Conservation (phyloP, 2,113 vertebrate genomes). For the Cynoglossus semilaevis region DNA sequence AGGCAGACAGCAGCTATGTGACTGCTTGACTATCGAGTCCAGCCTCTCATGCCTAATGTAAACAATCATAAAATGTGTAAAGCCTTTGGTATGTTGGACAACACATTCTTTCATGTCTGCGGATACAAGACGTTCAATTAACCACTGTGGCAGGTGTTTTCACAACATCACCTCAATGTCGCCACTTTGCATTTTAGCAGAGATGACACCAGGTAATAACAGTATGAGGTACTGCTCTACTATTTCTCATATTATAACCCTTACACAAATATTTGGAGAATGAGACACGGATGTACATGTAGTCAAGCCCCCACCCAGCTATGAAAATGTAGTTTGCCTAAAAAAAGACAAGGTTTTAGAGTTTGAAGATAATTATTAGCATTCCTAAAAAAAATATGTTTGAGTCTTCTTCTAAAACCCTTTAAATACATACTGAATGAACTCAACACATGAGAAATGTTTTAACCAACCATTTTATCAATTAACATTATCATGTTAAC, state of each 20-base stretch:
- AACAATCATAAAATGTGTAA: not conserved
- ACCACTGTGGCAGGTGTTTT: not conserved
- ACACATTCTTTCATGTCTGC: not conserved
- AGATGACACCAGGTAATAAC: not conserved
- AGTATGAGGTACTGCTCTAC: not conserved
- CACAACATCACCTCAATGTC: not conserved
- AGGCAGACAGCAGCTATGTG: not conserved
- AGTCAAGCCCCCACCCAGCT: too few species aligned
- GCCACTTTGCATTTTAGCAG: not conserved
- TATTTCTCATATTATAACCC: not conserved
- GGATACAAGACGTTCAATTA: not conserved
- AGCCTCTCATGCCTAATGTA: constrained; percentile 2
- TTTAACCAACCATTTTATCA: too few species aligned
- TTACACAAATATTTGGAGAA: not conserved
- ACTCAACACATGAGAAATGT: too few species aligned
- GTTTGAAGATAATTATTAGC: too few species aligned
- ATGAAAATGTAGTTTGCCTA: too few species aligned
- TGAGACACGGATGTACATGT: not conserved
- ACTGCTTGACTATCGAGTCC: not conserved
- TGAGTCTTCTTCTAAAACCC: too few species aligned
- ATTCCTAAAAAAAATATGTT: too few species aligned
- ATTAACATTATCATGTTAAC: too few species aligned
- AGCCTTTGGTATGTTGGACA: constrained; percentile 1
- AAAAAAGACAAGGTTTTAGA: too few species aligned
- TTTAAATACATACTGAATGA: too few species aligned